A percentile compares a stretch with the other conserved stretches of the same genome.
Conservation (phyloP, 2,113 vertebrate genomes). For the Plectropomus leopardus region DNA sequence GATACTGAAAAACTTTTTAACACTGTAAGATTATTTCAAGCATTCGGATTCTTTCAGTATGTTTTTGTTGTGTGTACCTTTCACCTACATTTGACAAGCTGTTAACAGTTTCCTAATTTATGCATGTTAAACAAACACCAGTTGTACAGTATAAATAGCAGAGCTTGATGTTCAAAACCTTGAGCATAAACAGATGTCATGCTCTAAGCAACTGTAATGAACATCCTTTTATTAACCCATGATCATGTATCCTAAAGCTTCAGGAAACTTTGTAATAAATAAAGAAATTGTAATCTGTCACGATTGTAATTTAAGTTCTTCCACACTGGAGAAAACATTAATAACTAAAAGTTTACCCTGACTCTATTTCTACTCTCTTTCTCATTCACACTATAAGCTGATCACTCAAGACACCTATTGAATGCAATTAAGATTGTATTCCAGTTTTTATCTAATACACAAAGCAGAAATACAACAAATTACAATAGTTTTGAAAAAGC, state of each 20-base stretch:
- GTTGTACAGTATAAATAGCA: constrained; percentile 12
- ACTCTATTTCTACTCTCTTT: neutral
- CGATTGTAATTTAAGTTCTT: neutral
- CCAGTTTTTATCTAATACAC: neutral
- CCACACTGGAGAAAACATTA: neutral
- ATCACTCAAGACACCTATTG: too few species aligned
- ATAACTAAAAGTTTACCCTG: neutral
- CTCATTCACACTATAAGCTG: too few species aligned
- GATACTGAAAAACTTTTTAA: too few species aligned
- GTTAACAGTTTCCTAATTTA: neutral
- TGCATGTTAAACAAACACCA: too few species aligned
- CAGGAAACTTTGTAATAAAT: neutral
- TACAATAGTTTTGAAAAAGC: neutral
- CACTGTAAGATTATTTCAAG: too few species aligned
- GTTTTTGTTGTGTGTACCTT: neutral
- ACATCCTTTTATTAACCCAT: neutral
- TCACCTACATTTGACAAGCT: neutral
- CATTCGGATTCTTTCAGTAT: too few species aligned
- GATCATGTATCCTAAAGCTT: neutral
- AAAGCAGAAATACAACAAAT: neutral
- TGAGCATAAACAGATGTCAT: neutral
- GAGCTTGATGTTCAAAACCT: neutral
- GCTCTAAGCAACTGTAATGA: neutral
- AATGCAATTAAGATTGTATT: neutral
- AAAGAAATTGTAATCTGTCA: too few species aligned